Base-by-base conservation (phyloP, 2,113 vertebrate genomes). In the Platysternon megacephalum region DNA sequence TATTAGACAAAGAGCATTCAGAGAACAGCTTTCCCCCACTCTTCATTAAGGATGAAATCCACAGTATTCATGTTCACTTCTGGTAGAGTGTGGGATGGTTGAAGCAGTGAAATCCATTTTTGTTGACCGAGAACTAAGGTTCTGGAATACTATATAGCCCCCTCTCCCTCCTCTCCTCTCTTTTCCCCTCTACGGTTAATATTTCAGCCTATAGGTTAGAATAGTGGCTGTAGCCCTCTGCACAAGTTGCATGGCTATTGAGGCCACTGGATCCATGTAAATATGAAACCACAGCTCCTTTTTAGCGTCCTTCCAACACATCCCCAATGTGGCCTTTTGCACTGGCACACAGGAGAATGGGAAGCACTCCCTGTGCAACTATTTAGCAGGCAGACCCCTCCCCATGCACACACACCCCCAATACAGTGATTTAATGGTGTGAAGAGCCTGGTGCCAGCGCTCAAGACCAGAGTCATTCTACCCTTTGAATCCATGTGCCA, bases 11-110 rank as follows among this genome's bases (percentile, higher is more conserved):
- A 44, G 26, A 96, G 82, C 16, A 9, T 56, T 53, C 83, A 89
- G 17, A 26, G 2, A 32, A 1, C 49, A 82, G 55, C 42, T 1
- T 46, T 2, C 16, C 80, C 6, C 16, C 19, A 48, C 4, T 6
- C 4, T 76, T 2, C 56, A 48, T 4, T 32, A 5, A 4, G 44
- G 91, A 94, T 29, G 29, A 79, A 44, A 79, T 76, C 22, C 72
- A 76, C 26, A 46, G 3, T 78, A 78, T 44, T 44, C 42, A 44
- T 42, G 24, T 29, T 46, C 7, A 11, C 74, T 78, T 8, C 42
- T 28, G 44, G 24, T 7, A 26, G 26, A 28, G 24, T 28, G 14
- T 8, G 39, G 22, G 42, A 26, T 42, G 12, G 10, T 3, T 76
- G 39, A 76, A 11, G 3, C 39, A 76, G 7, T 46, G 12, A 8